A percentile compares a stretch with the other conserved stretches of the same genome.
Evolutionary conservation across 2,888 invertebrate genomes (phyloP).

Genomic region (Ectobius pallidus): DNA sequence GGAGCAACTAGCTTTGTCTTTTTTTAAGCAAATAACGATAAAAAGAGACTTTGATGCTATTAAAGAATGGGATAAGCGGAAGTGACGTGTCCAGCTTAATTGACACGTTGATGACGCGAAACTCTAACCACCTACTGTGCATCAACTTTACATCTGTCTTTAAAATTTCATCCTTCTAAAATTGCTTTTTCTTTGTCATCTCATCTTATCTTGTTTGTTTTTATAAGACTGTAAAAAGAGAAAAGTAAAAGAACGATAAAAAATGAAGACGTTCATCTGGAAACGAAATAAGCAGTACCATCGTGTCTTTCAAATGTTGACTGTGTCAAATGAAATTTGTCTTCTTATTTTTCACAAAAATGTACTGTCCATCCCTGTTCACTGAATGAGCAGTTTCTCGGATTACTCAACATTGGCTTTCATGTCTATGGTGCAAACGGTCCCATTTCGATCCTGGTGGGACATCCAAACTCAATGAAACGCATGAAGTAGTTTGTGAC

Average conservation of each 20-base stretch:
- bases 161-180: slow-evolving; percentile 29
- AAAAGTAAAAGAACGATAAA: slow-evolving; percentile 2
- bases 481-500: too few species aligned
- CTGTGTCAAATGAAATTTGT: too few species aligned
- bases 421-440: too few species aligned
- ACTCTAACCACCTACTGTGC: slow-evolving; percentile 18
- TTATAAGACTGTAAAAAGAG: slow-evolving; percentile 3
- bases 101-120: slow-evolving; percentile 13
- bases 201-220: slow-evolving; percentile 4
- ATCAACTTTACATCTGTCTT: slow-evolving; percentile 15
- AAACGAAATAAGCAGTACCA: slow-evolving; percentile 25
- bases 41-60: background rate
- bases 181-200: slow-evolving; percentile 2
- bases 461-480: too few species aligned
- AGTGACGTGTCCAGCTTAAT: slow-evolving; percentile 25
- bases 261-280: slow-evolving; percentile 5
- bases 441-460: too few species aligned
- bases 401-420: too few species aligned
- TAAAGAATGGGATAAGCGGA: slow-evolving; percentile 23
- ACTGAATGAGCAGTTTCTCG: too few species aligned
- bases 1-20: background rate
- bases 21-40: slow-evolving; percentile 5
- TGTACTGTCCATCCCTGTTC: too few species aligned
- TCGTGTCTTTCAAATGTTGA: slow-evolving; percentile 26
- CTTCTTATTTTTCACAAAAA: too few species aligned